Evolutionary conservation across 2,113 vertebrate species (phyloP).

Genomic region (Etheostoma spectabile): DNA sequence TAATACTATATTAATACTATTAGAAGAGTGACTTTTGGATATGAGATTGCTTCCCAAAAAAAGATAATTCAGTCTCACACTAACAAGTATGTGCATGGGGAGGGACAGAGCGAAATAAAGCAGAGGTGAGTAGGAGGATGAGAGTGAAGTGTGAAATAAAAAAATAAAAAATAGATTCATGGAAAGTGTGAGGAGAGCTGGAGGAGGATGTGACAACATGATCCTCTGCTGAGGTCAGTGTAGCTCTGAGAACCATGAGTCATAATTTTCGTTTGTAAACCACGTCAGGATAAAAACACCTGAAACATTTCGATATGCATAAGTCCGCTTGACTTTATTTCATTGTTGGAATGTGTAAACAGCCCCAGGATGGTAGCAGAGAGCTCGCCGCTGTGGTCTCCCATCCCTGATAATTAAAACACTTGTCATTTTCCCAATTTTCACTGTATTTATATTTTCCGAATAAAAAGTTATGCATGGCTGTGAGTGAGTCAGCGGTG

Average conservation of each 20-base stretch:
- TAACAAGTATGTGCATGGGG: not conserved
- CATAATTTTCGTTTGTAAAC: not conserved
- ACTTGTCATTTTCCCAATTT: not conserved
- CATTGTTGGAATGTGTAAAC: not conserved
- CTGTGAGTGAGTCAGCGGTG: constrained; percentile 16
- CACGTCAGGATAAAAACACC: not conserved
- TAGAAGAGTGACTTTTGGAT: not conserved
- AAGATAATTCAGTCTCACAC: not conserved
- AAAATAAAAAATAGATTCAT: not conserved
- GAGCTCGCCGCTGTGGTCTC: not conserved
- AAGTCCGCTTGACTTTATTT: not conserved
- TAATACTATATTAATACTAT: no score
- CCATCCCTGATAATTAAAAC: not conserved
- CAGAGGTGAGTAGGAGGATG: not conserved
- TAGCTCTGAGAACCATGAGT: not conserved
- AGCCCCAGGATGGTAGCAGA: no score
- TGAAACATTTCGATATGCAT: not conserved
- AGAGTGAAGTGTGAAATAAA: constrained; percentile 1
- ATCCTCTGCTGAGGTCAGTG: not conserved
- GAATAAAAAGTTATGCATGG: constrained; percentile 34
- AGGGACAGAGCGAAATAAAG: not conserved
- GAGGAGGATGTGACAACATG: not conserved
- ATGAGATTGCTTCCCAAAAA: not conserved
- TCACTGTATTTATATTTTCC: constrained; percentile 3
- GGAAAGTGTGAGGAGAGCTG: not conserved